Evolutionary conservation across 2,797 vertebrate genomes (phyloP).

Genomic region (Anguilla anguilla): DNA sequence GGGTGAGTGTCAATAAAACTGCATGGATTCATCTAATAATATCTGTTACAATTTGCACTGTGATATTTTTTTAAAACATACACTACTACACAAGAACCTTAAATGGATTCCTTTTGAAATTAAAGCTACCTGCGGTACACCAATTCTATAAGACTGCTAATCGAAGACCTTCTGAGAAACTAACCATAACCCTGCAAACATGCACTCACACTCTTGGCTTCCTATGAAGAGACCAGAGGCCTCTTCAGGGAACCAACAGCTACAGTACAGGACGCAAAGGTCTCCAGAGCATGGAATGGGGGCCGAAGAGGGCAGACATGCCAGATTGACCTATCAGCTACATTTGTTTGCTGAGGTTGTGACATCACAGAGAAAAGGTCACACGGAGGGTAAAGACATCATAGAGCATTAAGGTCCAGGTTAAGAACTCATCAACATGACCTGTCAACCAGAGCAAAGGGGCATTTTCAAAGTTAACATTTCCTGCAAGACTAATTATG

Average conservation of each 20-base stretch:
- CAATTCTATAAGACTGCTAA: background rate
- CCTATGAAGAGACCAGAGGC: background rate
- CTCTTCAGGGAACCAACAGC: background rate
- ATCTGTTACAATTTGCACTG: background rate
- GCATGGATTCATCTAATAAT: background rate
- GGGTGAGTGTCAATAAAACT: background rate
- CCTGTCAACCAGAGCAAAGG: background rate
- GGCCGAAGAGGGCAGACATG: background rate
- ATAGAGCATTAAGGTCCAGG: background rate
- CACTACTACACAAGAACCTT: background rate
- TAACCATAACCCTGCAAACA: background rate
- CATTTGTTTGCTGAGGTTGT: background rate
- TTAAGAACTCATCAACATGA: background rate
- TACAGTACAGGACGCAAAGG: background rate
- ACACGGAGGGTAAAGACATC: background rate
- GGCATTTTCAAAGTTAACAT: background rate
- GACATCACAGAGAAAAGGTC: slow-evolving; percentile 18
- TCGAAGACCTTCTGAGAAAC: background rate
- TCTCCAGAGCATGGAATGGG: background rate
- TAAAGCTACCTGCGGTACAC: background rate
- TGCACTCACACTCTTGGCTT: background rate
- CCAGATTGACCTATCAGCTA: background rate
- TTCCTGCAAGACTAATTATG: background rate
- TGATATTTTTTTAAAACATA: background rate
- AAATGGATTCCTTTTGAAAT: background rate